Conservation (phyloP, 2,113 vertebrate species). For the Oryzias celebensis region DNA sequence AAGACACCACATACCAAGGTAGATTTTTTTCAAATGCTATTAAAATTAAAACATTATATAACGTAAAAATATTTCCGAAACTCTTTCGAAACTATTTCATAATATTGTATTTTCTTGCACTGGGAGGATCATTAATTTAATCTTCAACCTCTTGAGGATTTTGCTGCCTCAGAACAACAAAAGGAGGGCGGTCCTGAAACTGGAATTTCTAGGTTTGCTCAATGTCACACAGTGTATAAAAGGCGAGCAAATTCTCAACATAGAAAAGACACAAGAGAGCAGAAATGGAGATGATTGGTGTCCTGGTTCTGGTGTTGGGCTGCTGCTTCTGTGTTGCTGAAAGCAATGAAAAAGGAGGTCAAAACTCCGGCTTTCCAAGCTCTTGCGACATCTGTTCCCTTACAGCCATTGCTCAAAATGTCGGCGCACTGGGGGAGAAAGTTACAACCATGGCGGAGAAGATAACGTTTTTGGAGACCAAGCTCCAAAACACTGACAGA, state of each 20-base stretch:
- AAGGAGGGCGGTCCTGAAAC: neutral
- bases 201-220: neutral
- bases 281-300: constrained; percentile 38
- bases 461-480: constrained; percentile 30
- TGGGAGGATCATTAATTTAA: too few relatives aligned
- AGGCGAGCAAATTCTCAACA: neutral
- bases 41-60: too few relatives aligned
- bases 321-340: constrained; percentile 7
- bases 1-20: too few relatives aligned
- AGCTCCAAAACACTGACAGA: constrained; percentile 21
- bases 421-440: constrained; percentile 31
- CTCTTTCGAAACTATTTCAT: too few relatives aligned
- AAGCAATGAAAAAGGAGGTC: neutral
- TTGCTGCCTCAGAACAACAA: neutral
- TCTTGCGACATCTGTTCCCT: constrained; percentile 4
- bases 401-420: constrained; percentile 1
- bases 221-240: neutral
- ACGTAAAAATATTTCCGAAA: too few relatives aligned
- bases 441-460: constrained; percentile 19
- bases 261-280: constrained; percentile 7
- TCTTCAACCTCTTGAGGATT: too few relatives aligned
- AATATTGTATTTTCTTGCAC: too few relatives aligned
- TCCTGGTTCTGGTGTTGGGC: constrained; percentile 14
- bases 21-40: too few relatives aligned
- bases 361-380: neutral